phyloP scores from a whole-genome alignment of 2,113 vertebrate genomes.

The Colistium nudipinnis region DNA sequence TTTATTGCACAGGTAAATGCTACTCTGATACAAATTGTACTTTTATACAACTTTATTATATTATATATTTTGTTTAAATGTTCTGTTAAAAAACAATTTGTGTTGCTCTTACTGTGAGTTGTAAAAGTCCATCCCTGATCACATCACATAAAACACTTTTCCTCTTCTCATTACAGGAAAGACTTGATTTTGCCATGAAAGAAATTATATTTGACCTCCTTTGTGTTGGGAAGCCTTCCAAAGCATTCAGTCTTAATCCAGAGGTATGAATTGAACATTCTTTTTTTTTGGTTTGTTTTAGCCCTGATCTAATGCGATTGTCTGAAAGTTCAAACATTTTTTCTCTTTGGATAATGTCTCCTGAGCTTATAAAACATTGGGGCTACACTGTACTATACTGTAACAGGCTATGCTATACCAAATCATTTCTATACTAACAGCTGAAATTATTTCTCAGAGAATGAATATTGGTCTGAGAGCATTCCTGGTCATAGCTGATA shows the following conservation, averaged over 20 bases:
- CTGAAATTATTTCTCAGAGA: slow-evolving; percentile 80
- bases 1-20: slow-evolving; percentile 94
- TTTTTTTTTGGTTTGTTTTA: too few species aligned
- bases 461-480: slow-evolving; percentile 98
- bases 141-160: slow-evolving; percentile 4
- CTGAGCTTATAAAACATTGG: too few species aligned
- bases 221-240: slow-evolving; percentile 94
- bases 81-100: not conserved
- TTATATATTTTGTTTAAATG: not conserved
- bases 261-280: slow-evolving; percentile 78
- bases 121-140: too few species aligned
- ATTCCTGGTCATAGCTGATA: slow-evolving; percentile 96
- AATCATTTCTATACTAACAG: not conserved
- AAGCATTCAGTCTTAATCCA: slow-evolving; percentile 98
- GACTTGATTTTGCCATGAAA: slow-evolving; percentile 98
- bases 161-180: slow-evolving; percentile 82
- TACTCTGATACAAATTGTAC: not conserved
- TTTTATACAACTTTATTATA: not conserved
- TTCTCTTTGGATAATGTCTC: not conserved
- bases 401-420: not conserved
- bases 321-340: too few species aligned
- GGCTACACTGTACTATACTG: not conserved
- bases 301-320: too few species aligned
- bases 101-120: not conserved
- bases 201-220: slow-evolving; percentile 99